phyloP scores from a whole-genome alignment of 2,113 vertebrate species.

The Terrapene triunguis region DNA sequence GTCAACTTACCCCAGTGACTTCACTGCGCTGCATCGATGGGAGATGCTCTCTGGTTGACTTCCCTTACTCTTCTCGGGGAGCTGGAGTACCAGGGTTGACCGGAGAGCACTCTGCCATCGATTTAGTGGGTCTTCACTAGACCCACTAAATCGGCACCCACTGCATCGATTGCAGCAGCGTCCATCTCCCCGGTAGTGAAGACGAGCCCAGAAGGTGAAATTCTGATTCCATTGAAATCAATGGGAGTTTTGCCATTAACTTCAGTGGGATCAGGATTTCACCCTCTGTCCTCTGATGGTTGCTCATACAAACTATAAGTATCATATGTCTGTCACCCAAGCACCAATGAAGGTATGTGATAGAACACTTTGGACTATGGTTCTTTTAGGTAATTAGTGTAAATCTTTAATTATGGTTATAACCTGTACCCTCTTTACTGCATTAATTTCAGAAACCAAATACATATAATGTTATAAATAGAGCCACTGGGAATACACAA shows the following conservation, averaged over 20 bases:
- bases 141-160: too few relatives aligned
- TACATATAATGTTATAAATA: not conserved
- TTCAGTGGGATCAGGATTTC: slow-evolving; percentile 34
- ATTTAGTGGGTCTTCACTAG: too few relatives aligned
- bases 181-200: too few relatives aligned
- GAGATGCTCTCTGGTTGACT: too few relatives aligned
- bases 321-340: not conserved
- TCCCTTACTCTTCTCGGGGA: too few relatives aligned
- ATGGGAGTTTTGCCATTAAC: not conserved
- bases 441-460: slow-evolving; percentile 7
- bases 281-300: slow-evolving; percentile 27
- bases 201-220: not conserved
- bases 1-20: too few relatives aligned
- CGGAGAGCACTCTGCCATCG: too few relatives aligned
- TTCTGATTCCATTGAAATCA: not conserved
- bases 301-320: not conserved
- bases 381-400: not conserved
- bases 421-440: not conserved
- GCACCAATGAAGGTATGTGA: not conserved
- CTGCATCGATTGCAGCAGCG: too few relatives aligned
- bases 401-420: not conserved
- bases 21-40: too few relatives aligned
- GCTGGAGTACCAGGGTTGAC: too few relatives aligned
- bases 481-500: not conserved
- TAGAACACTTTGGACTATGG: slow-evolving; percentile 1